A percentile compares a stretch with the other conserved stretches of the same genome.
These are phyloP conservation scores for Steinernema scapterisci DNA, from an alignment of 2,888 invertebrate species.

Conservation along the genomic window DNA sequence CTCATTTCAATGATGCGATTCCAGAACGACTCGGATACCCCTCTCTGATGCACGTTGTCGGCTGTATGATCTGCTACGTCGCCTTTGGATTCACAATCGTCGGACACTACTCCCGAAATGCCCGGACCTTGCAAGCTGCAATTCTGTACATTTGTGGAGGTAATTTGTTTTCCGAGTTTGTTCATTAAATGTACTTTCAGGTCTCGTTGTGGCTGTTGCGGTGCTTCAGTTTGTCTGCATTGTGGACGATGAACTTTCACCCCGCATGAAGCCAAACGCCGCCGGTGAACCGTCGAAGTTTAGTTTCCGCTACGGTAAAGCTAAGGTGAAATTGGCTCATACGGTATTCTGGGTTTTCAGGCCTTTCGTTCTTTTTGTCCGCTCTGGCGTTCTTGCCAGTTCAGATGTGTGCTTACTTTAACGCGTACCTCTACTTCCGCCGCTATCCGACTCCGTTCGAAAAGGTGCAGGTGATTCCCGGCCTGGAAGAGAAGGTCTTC, in stretches of 20 bases:
- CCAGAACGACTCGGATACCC: constrained; percentile 60
- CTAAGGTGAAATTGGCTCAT: neutral
- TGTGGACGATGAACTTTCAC: constrained; percentile 66
- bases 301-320: constrained; percentile 56
- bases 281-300: constrained; percentile 64
- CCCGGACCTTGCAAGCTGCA: constrained; percentile 57
- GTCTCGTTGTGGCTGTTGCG: constrained; percentile 43
- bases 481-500: constrained; percentile 34
- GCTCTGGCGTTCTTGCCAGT: constrained; percentile 63
- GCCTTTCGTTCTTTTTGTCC: constrained; percentile 60
- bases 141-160: constrained; percentile 64
- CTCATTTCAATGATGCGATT: constrained; percentile 31
- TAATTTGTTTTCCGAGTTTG: constrained; percentile 35
- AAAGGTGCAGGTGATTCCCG: constrained; percentile 38
- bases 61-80: constrained; percentile 55
- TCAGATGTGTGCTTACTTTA: constrained; percentile 61
- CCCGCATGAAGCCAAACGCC: constrained; percentile 64
- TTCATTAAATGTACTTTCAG: constrained; percentile 16
- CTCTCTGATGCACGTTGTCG: constrained; percentile 60
- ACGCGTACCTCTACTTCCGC: constrained; percentile 59
- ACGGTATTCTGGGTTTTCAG: constrained; percentile 39
- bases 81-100: constrained; percentile 57
- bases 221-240: constrained; percentile 66
- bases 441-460: constrained; percentile 41
- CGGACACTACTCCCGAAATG: constrained; percentile 55